A percentile compares a stretch with the other conserved stretches of the same genome.
phyloP scores from a whole-genome alignment of 1,140 invertebrate species.

The Euura lappo region DNA sequence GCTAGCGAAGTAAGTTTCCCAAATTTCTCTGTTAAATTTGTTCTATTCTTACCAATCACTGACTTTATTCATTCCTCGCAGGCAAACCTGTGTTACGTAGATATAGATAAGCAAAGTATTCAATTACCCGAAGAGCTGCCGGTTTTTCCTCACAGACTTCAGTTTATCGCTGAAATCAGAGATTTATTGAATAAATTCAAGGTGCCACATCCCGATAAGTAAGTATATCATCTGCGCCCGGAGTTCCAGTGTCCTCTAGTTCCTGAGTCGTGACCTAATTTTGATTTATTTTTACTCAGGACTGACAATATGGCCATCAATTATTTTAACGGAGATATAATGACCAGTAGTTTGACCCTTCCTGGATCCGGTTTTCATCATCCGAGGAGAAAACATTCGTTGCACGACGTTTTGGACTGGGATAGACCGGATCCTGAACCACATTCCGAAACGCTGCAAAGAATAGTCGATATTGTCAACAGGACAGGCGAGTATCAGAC shows the following conservation, averaged over 20 bases:
- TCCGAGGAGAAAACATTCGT: slow-evolving; percentile 73
- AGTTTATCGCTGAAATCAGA: slow-evolving; percentile 86
- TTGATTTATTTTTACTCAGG: slow-evolving; percentile 52
- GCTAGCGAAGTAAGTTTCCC: slow-evolving; percentile 63
- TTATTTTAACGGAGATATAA: slow-evolving; percentile 61
- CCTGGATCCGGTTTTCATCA: slow-evolving; percentile 59
- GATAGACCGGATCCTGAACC: slow-evolving; percentile 65
- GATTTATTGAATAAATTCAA: slow-evolving; percentile 80
- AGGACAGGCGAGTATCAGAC: slow-evolving; percentile 65
- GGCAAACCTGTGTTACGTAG: slow-evolving; percentile 93
- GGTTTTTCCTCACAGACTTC: slow-evolving; percentile 86
- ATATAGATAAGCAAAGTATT: slow-evolving; percentile 91
- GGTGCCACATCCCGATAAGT: slow-evolving; percentile 60
- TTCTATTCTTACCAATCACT: background rate
- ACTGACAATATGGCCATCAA: slow-evolving; percentile 62
- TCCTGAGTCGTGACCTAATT: slow-evolving; percentile 10
- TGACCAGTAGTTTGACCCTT: slow-evolving; percentile 64
- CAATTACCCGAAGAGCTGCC: slow-evolving; percentile 96
- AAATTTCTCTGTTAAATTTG: background rate
- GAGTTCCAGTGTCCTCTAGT: background rate
- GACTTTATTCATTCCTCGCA: slow-evolving; percentile 40
- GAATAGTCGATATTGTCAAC: slow-evolving; percentile 80
- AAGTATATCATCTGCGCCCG: slow-evolving; percentile 24
- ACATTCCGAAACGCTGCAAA: slow-evolving; percentile 75
- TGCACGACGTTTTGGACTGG: slow-evolving; percentile 76